Percentiles rank a stretch among this genome's conserved stretches.
phyloP scores from a whole-genome alignment of 2,113 vertebrate genomes.

The Ciconia maguari region DNA sequence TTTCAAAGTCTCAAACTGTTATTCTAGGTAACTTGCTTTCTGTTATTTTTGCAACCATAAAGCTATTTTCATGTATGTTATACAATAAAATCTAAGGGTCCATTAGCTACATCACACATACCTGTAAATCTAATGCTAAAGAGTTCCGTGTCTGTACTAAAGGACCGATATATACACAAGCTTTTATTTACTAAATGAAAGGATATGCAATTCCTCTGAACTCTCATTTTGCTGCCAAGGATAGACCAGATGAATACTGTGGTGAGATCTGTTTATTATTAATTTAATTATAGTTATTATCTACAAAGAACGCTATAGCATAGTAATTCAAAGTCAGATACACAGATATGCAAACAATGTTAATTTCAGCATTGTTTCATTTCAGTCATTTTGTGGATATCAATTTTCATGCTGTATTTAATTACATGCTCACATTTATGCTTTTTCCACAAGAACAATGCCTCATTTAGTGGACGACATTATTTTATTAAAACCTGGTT shows the following conservation, averaged over 20 bases:
- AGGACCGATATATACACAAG: not conserved
- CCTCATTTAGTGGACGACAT: not conserved
- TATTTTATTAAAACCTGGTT: not conserved
- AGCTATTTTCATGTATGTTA: not conserved
- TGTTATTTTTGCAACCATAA: not conserved
- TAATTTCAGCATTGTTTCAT: not conserved
- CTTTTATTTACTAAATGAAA: constrained; percentile 23
- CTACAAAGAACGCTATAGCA: not conserved
- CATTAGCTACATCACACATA: not conserved
- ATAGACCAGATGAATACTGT: not conserved
- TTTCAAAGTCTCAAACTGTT: not conserved
- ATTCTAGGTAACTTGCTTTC: not conserved
- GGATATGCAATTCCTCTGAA: not conserved
- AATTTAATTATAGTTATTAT: constrained; percentile 25
- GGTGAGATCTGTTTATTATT: constrained; percentile 40
- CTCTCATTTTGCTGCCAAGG: constrained; percentile 11
- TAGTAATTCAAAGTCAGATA: not conserved
- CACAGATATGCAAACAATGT: not conserved
- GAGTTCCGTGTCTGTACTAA: not conserved
- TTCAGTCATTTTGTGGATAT: not conserved
- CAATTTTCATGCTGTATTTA: not conserved
- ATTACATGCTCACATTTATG: not conserved
- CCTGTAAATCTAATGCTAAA: not conserved
- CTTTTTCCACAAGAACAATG: not conserved
- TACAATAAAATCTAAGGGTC: not conserved